phyloP scores from a whole-genome alignment of 2,888 invertebrate species.

The Microplitis manilae region DNA sequence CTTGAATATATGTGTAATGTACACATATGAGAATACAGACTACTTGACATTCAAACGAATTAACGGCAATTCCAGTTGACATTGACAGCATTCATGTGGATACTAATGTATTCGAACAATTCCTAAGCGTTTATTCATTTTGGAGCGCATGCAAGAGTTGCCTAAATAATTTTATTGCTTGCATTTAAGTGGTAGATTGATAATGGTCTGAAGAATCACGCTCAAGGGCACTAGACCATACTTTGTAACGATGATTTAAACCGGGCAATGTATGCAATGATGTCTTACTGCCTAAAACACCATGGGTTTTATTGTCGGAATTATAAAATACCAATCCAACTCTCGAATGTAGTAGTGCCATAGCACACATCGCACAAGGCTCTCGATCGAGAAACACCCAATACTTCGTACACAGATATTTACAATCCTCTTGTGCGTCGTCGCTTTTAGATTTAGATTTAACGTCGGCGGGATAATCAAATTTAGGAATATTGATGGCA shows the following conservation, averaged over 20 bases:
- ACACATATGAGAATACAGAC: background rate
- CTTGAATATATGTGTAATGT: background rate
- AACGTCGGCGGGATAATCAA: background rate
- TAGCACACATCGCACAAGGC: slow-evolving; percentile 95
- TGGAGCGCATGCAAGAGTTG: slow-evolving; percentile 8
- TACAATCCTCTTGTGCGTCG: slow-evolving; percentile 70
- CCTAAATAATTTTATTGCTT: slow-evolving; percentile 35
- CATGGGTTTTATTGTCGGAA: slow-evolving; percentile 73
- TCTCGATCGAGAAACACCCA: slow-evolving; percentile 87
- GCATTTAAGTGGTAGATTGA: slow-evolving; percentile 7
- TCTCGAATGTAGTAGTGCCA: slow-evolving; percentile 95
- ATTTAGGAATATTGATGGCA: slow-evolving; percentile 50
- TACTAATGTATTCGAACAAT: slow-evolving; percentile 3
- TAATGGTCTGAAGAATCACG: slow-evolving; percentile 63
- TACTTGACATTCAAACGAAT: slow-evolving; percentile 33
- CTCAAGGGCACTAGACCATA: slow-evolving; percentile 79
- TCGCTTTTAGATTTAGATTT: slow-evolving; percentile 13
- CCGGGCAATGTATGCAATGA: slow-evolving; percentile 85
- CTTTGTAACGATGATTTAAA: slow-evolving; percentile 94
- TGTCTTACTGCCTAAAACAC: slow-evolving; percentile 81
- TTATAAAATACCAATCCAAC: slow-evolving; percentile 86
- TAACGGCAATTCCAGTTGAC: slow-evolving; percentile 36
- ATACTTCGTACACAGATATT: slow-evolving; percentile 91
- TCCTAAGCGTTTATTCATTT: slow-evolving; percentile 26
- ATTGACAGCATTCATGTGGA: slow-evolving; percentile 33